phyloP scores from a whole-genome alignment of 2,113 vertebrate species.

The Talpa occidentalis region DNA sequence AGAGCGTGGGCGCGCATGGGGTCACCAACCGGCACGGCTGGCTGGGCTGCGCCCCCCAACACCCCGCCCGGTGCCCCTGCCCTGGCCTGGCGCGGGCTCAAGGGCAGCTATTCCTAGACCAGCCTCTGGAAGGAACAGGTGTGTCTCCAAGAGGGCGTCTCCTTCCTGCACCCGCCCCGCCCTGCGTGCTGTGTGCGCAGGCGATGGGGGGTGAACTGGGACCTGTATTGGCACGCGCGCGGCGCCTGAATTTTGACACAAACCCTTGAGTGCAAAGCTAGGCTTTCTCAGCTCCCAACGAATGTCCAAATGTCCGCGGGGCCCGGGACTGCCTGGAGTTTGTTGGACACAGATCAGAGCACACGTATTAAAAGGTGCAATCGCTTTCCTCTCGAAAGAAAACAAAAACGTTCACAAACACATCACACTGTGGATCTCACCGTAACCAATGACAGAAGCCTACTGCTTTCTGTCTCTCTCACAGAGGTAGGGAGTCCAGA shows the following conservation, averaged over 20 bases:
- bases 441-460: slow-evolving; percentile 65
- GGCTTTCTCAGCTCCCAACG: slow-evolving; percentile 81
- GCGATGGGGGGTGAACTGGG: slow-evolving; percentile 65
- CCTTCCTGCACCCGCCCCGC: slow-evolving; percentile 65
- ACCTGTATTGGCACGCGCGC: slow-evolving; percentile 78
- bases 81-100: background rate
- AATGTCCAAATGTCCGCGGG: slow-evolving; percentile 80
- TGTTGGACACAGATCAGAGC: slow-evolving; percentile 76
- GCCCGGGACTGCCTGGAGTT: slow-evolving; percentile 53
- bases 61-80: slow-evolving; percentile 19
- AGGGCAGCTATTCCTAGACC: slow-evolving; percentile 79
- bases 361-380: slow-evolving; percentile 78
- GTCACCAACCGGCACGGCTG: too few species aligned
- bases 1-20: background rate
- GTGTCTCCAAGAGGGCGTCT: slow-evolving; percentile 61
- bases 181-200: background rate
- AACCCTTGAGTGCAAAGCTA: slow-evolving; percentile 64
- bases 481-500: background rate
- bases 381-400: slow-evolving; percentile 78
- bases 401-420: background rate
- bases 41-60: background rate
- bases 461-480: slow-evolving; percentile 49
- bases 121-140: slow-evolving; percentile 57
- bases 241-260: slow-evolving; percentile 71
- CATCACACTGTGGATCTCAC: slow-evolving; percentile 77